These are phyloP conservation scores for Mirza zaza DNA, from an alignment of 2,113 vertebrate species.

Conservation along the genomic window DNA sequence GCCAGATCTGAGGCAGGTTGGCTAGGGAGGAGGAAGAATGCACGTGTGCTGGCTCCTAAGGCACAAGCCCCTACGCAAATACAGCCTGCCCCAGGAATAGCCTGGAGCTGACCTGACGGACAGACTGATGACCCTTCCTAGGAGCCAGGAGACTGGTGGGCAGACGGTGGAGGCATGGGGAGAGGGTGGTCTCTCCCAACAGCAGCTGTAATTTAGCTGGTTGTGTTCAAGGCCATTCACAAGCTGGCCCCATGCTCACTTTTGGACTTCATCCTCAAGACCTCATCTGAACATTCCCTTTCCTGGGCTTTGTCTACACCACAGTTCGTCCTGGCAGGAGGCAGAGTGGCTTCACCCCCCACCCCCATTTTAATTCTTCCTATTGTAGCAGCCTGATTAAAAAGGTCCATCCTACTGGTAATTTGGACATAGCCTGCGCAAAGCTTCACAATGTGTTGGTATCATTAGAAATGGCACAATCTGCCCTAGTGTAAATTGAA, in stretches of 20 bases:
- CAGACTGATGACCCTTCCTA: rapidly evolving
- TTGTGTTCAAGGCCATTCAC: not conserved
- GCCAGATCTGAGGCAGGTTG: rapidly evolving
- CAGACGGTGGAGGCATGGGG: not conserved
- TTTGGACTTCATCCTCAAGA: not conserved
- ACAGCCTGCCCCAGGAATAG: rapidly evolving
- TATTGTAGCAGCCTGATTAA: constrained; percentile 18
- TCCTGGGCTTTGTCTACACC: not conserved
- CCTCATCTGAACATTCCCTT: not conserved
- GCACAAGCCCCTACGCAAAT: too few species aligned
- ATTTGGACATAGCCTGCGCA: not conserved
- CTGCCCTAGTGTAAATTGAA: not conserved
- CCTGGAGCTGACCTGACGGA: not conserved
- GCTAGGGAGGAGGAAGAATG: not conserved
- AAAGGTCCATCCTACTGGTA: not conserved
- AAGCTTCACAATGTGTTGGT: not conserved
- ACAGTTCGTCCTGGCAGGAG: not conserved
- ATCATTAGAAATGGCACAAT: not conserved
- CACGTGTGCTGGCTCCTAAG: not conserved
- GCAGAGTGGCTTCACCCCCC: not conserved
- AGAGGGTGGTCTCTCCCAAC: not conserved
- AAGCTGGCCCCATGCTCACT: not conserved
- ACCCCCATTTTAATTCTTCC: not conserved
- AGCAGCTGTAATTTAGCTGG: not conserved
- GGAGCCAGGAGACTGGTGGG: not conserved